Percentiles rank a stretch among this genome's conserved stretches.
Evolutionary conservation across 2,888 invertebrate species (phyloP).

Genomic region (Pasiphila rectangulata): DNA sequence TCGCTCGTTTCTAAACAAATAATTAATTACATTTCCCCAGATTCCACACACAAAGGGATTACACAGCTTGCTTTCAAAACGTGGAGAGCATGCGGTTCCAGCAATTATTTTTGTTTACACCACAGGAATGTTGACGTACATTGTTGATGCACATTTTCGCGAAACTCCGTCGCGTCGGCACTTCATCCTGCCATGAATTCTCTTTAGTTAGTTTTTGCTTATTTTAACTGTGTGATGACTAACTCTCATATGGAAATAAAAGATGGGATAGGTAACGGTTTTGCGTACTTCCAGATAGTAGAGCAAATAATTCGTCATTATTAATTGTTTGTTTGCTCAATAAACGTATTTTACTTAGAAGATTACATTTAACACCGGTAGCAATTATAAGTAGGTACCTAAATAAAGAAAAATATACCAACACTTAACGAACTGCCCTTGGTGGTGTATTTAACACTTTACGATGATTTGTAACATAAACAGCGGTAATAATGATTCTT

Average conservation of each 20-base stretch:
- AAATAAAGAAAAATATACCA: conserved; percentile 33
- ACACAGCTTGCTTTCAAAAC: not conserved
- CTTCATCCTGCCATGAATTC: conserved; percentile 21
- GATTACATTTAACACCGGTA: not conserved
- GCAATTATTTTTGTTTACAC: conserved; percentile 61
- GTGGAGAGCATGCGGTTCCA: conserved; percentile 22
- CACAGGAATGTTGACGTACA: conserved; percentile 54
- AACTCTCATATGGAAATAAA: not conserved
- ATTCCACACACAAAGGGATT: conserved; percentile 12
- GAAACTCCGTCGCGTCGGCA: conserved; percentile 24
- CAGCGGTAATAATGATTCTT: conserved; percentile 71
- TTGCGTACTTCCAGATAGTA: no score
- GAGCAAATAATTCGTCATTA: no score
- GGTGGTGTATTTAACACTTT: conserved; percentile 62
- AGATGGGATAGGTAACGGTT: no score
- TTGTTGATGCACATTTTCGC: conserved; percentile 52
- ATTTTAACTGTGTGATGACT: not conserved
- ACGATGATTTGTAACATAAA: conserved; percentile 56
- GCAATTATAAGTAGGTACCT: not conserved
- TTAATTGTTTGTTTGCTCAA: no score
- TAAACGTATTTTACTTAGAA: no score
- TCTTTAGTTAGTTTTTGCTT: not conserved
- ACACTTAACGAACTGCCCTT: conserved; percentile 56
- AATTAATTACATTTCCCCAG: not conserved
- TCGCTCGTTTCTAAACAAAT: no score